Evolutionary conservation across 2,888 invertebrate genomes (phyloP), one percentile per base, ranked within the genome.

Genomic region (Papilio demoleus): DNA sequence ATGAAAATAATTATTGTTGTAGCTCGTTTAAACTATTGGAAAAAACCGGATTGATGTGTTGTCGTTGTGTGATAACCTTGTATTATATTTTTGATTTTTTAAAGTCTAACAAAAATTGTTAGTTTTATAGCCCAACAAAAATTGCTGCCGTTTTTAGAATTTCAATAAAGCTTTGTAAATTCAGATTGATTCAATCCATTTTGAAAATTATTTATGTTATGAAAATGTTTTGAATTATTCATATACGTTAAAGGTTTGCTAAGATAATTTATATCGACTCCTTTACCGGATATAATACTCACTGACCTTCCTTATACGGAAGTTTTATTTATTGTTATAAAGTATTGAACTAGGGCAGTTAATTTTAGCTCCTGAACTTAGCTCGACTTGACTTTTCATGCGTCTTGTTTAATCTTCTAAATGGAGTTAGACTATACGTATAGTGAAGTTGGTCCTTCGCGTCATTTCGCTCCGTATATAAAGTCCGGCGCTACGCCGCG

Each of bases 381-480:
- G 79, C 77, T 80, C 75, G 78, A 75, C 68, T 73, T 74, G 77
- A 83, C 76, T 74, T 85, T 81, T 85, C 85, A 82, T 84, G 85
- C 85, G 84, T 82, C 76, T 74, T 80, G 74, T 80, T 79, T 85
- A 86, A 87, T 88, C 84, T 82, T 76, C 77, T 84, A 83, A 86
- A 84, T 86, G 82, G 83, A 85, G 76, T 78, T 73, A 70, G 74
- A 12, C 78, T 79, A 81, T 74, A 77, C 77, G 73, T 75, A 74
- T 74, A 75, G 78, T 77, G 79, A 38, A 14, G 58, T 63, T 45
- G 59, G 66, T 66, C n/a, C 77, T 77, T 81, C 77, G 78, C 76
- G 71, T 72, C 74, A 76, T 74, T 71, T 71, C 71, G 70, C 72
- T 64, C 76, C 31, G 82, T 87, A 88, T 90, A 90, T 87, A 90